A percentile compares a stretch with the other conserved stretches of the same genome.
phyloP scores from a whole-genome alignment of 2,888 invertebrate genomes.

The Metellina segmentata region DNA sequence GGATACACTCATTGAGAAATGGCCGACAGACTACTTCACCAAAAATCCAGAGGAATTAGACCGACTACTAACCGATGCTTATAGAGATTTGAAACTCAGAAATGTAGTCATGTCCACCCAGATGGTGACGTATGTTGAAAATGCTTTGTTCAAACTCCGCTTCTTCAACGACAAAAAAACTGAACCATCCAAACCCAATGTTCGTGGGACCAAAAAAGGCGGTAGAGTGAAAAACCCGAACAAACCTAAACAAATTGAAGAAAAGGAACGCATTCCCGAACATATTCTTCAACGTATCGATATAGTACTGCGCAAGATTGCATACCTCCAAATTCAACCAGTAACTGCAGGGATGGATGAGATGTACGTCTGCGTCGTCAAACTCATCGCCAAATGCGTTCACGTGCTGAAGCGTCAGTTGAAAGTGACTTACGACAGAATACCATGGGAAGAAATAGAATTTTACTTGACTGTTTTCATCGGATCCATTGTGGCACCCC shows the following conservation, averaged over 20 bases:
- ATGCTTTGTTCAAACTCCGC: too few relatives aligned
- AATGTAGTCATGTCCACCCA: constrained; percentile 16
- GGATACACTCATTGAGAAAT: neutral
- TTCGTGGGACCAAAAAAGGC: neutral
- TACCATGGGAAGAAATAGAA: constrained; percentile 34
- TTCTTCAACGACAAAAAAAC: constrained; percentile 41
- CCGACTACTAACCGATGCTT: constrained; percentile 5
- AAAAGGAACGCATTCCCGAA: neutral
- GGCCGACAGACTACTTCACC: neutral
- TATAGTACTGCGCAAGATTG: neutral
- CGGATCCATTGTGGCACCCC: neutral
- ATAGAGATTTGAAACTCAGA: constrained; percentile 44
- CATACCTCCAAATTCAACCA: neutral
- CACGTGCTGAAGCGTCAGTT: neutral
- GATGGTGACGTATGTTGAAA: neutral
- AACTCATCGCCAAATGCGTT: constrained; percentile 2
- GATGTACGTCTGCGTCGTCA: neutral
- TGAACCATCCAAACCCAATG: constrained; percentile 21
- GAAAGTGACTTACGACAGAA: neutral
- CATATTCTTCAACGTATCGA: neutral
- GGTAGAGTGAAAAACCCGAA: neutral
- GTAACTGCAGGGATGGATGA: neutral
- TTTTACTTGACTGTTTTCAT: constrained; percentile 6
- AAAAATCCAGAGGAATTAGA: constrained; percentile 8
- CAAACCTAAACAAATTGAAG: neutral